Evolutionary conservation across 2,113 vertebrate species (phyloP), one percentile per base, ranked within the genome.

Genomic region (Bambusicola thoracicus): DNA sequence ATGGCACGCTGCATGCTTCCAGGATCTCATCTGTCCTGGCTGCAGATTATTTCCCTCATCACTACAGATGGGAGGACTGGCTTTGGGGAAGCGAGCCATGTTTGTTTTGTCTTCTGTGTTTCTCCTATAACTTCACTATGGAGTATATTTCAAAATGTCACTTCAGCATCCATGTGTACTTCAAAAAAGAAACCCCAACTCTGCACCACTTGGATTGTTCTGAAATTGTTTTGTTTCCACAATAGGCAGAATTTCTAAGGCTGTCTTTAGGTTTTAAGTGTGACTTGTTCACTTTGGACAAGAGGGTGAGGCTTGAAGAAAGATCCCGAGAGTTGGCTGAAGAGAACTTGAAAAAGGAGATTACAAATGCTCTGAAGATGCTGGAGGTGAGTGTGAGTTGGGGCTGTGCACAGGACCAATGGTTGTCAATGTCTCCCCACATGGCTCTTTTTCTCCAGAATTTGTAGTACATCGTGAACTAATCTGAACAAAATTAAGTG

Each of bases 231-330:
- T 61, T 36, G 32, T 80, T 24, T 82, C 32, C 58, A 46, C 27
- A 75, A 82, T 96, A 99, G 99, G 97, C 98, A 1, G 99, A 99
- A 95, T 99, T 99, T 94, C 98, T 99, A 87, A 98, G 98, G 13
- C 94, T 99, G 51, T 99, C 99, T 10, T 95, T 99, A 95, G 99
- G 98, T 40, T 99, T 99, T 94, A 99, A 99, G 92, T 99, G 99
- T 41, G 99, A 99, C 92, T 98, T 99, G 97, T 99, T 99, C 94
- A 99, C 99, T 1, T 90, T 99, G 97, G 99, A 99, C 91, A 99
- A 99, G 87, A 98, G 99, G 85, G 98, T 99, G 29, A 98, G 97
- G 22, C 98, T 99, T 41, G 99, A 99, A 96, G 98, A 99, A 94
- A 96, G 99, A 19, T 99, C 99, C 5, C 97, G 99, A 38, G 98